A percentile compares a stretch with the other conserved stretches of the same genome.
phyloP scores from a whole-genome alignment of 2,797 vertebrate species.

The Halcyon smyrnensis region DNA sequence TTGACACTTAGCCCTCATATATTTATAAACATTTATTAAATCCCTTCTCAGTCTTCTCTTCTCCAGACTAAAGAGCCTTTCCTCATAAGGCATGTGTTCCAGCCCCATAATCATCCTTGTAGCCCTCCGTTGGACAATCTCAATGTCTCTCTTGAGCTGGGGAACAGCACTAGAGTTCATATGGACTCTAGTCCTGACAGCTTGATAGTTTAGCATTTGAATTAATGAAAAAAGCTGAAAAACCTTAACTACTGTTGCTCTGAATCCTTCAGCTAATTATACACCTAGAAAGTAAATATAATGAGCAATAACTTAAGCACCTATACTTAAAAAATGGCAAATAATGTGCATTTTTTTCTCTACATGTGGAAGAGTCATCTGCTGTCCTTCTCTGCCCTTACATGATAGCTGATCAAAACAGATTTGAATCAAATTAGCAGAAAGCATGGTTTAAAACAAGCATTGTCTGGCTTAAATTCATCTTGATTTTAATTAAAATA shows the following conservation, averaged over 20 bases:
- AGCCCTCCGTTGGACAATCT: too few species aligned
- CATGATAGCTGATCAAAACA: background rate
- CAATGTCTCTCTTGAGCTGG: too few species aligned
- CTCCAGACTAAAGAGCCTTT: too few species aligned
- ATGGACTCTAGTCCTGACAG: background rate
- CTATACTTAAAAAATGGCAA: background rate
- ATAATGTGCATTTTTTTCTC: background rate
- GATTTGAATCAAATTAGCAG: background rate
- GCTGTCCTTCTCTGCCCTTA: background rate
- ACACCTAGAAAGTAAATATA: background rate
- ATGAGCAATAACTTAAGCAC: background rate
- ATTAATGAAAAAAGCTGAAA: background rate
- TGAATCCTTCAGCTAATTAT: background rate
- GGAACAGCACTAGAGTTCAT: background rate
- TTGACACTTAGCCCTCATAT: too few species aligned
- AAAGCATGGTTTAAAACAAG: background rate
- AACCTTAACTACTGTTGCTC: background rate
- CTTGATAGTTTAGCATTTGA: background rate
- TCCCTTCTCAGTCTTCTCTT: too few species aligned
- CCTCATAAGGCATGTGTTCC: too few species aligned
- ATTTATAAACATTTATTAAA: too few species aligned
- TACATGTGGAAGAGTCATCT: background rate
- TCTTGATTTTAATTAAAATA: background rate
- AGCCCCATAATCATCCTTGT: too few species aligned
- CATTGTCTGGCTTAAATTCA: background rate